A percentile compares a stretch with the other conserved stretches of the same genome.
Evolutionary conservation across 2,797 vertebrate species (phyloP).

Genomic region (Bovichtus variegatus): DNA sequence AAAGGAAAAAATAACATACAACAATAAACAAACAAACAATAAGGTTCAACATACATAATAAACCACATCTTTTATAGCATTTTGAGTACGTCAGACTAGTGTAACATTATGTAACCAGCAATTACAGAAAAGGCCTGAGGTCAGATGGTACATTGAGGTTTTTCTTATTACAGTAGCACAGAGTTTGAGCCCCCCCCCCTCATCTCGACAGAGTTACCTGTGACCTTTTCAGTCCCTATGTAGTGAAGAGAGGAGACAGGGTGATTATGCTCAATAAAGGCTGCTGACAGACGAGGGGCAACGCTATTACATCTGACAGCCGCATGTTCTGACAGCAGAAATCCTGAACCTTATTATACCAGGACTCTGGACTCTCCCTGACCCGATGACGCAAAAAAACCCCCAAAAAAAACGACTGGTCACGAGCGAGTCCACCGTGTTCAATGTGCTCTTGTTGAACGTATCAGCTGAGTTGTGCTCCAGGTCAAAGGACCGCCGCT

Average conservation of each 20-base stretch:
- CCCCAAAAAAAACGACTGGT: no score
- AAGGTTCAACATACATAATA: not conserved
- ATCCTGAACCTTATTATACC: conserved; percentile 36
- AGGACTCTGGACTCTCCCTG: conserved; percentile 4
- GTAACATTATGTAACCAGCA: not conserved
- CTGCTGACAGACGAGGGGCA: conserved; percentile 20
- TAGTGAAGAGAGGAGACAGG: conserved; percentile 17
- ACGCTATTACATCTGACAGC: conserved; percentile 40
- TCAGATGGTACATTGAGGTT: conserved; percentile 6
- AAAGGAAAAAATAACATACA: no score
- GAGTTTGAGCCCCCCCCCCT: not conserved
- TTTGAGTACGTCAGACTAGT: not conserved
- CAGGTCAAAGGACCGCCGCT: no score
- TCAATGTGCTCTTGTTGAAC: no score
- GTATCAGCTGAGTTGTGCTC: no score
- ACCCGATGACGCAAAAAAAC: no score
- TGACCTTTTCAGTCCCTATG: conserved; percentile 26
- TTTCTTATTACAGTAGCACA: conserved; percentile 15
- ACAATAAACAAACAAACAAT: not conserved
- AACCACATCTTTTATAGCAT: not conserved
- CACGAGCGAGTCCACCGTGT: no score
- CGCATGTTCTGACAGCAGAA: conserved; percentile 37
- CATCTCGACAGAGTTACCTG: conserved; percentile 22
- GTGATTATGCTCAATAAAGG: conserved; percentile 47
- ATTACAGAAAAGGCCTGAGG: conserved; percentile 1